A percentile compares a stretch with the other conserved stretches of the same genome.
Conservation (phyloP, 2,888 invertebrate genomes). For the Electrophaes corylata region DNA sequence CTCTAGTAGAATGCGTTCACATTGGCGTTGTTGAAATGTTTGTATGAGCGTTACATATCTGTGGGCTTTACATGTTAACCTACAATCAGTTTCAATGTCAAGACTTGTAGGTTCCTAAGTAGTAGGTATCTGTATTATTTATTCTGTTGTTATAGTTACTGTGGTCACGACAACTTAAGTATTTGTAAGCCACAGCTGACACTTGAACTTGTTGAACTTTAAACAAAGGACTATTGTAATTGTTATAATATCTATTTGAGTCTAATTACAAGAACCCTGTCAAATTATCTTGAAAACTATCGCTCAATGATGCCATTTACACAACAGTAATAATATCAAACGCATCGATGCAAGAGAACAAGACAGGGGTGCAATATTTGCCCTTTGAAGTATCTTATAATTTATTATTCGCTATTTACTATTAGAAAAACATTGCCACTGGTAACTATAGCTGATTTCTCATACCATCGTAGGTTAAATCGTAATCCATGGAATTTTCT, state of each 20-base stretch:
- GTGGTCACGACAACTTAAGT: neutral
- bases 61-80: constrained; percentile 8
- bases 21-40: constrained; percentile 10
- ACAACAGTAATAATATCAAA: constrained; percentile 41
- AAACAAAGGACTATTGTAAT: constrained; percentile 12
- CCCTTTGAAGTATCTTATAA: constrained; percentile 45
- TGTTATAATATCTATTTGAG: constrained; percentile 6
- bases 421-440: too few species aligned
- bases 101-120: neutral
- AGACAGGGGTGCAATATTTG: constrained; percentile 51
- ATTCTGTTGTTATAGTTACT: neutral
- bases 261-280: constrained; percentile 10
- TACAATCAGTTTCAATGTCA: constrained; percentile 17
- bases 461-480: too few species aligned
- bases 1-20: constrained; percentile 10
- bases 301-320: constrained; percentile 19
- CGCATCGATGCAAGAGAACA: constrained; percentile 41
- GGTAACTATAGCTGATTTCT: too few species aligned
- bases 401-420: constrained; percentile 25
- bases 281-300: constrained; percentile 21
- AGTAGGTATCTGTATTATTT: neutral
- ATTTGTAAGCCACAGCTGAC: constrained; percentile 7
- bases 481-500: too few species aligned
- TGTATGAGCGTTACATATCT: constrained; percentile 4
- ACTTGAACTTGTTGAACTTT: constrained; percentile 18